Evolutionary conservation across 2,888 invertebrate species (phyloP).

Genomic region (Dione vanillae): DNA sequence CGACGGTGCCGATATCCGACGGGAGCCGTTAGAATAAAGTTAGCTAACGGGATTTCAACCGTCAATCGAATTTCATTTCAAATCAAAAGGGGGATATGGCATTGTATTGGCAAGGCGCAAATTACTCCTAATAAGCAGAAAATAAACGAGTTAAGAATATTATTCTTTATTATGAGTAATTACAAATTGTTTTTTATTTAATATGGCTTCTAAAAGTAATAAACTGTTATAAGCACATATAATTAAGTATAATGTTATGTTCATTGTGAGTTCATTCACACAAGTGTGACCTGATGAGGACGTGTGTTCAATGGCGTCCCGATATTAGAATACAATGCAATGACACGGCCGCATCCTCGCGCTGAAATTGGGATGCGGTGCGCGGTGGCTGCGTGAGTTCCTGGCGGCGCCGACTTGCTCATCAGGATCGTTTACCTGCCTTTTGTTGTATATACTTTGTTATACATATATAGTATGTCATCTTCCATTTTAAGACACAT

Average conservation of each 20-base stretch:
- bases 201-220: not conserved
- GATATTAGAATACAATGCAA: conserved; percentile 47
- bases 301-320: conserved; percentile 40
- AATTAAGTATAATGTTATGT: conserved; percentile 5
- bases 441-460: too few relatives aligned
- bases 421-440: conserved; percentile 1
- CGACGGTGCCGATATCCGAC: conserved; percentile 43
- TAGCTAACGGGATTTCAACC: conserved; percentile 38
- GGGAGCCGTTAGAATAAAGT: conserved; percentile 34
- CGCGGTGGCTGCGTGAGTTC: conserved; percentile 41
- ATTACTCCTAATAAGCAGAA: conserved; percentile 15
- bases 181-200: not conserved
- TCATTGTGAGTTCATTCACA: conserved; percentile 44
- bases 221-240: not conserved
- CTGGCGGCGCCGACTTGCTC: conserved; percentile 32
- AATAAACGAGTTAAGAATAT: conserved; percentile 8
- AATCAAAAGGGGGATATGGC: conserved; percentile 20
- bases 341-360: conserved; percentile 42
- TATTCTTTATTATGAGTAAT: not conserved
- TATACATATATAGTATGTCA: too few relatives aligned
- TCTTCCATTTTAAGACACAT: too few relatives aligned
- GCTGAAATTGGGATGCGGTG: conserved; percentile 41
- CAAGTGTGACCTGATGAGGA: too few relatives aligned
- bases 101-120: conserved; percentile 11
- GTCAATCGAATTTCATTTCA: conserved; percentile 31